Percentiles rank a stretch among this genome's conserved stretches.
Evolutionary conservation across 2,113 vertebrate species (phyloP).

Genomic region (Neotragus pygmaeus): DNA sequence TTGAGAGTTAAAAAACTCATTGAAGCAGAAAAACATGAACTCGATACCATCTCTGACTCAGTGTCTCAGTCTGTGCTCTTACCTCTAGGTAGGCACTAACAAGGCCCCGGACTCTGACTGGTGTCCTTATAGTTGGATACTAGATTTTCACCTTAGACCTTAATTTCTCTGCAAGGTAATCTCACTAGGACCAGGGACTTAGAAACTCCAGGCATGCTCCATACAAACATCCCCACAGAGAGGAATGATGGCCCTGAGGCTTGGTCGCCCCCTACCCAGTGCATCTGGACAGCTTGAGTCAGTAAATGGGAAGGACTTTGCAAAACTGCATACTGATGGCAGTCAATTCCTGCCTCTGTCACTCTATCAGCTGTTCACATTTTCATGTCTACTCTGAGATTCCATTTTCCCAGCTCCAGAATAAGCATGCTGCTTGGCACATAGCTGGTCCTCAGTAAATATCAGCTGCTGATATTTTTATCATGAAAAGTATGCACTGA

Average conservation of each 20-base stretch:
- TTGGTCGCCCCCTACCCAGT: background rate
- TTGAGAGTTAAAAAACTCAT: background rate
- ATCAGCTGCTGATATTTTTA: background rate
- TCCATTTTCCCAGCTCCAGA: background rate
- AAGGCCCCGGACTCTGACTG: background rate
- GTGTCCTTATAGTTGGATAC: background rate
- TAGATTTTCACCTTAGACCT: background rate
- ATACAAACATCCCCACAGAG: background rate
- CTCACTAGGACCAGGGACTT: background rate
- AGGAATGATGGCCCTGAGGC: background rate
- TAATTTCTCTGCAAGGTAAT: background rate
- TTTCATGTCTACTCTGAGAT: background rate
- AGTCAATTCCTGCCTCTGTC: background rate
- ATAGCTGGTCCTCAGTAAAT: background rate
- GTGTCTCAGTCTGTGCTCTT: background rate
- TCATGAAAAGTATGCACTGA: background rate
- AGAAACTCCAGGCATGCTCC: background rate
- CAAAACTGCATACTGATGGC: background rate
- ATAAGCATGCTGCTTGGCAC: too few species aligned
- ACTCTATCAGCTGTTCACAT: background rate
- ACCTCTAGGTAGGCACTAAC: background rate
- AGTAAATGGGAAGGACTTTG: background rate
- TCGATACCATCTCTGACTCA: background rate
- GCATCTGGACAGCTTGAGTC: background rate
- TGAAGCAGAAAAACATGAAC: background rate